These are phyloP conservation scores for Pseudorhombus dupliciocellatus DNA, from an alignment of 2,113 vertebrate genomes.

Conservation along the genomic window DNA sequence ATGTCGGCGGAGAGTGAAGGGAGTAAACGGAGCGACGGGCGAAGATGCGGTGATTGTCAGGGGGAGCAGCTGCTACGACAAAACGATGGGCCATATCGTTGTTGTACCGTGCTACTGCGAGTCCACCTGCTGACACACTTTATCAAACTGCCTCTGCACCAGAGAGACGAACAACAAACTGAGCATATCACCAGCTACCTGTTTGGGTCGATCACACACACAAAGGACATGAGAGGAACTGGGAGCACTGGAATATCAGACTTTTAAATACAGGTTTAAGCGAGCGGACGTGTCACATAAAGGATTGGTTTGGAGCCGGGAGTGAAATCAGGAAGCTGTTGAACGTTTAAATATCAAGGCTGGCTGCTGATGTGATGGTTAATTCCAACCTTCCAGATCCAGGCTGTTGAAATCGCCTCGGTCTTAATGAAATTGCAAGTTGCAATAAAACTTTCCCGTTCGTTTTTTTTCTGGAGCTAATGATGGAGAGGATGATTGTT, in stretches of 20 bases:
- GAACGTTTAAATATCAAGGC: not conserved
- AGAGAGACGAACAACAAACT: conserved; percentile 23
- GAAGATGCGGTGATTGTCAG: conserved; percentile 38
- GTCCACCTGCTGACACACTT: conserved; percentile 66
- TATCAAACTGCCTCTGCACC: conserved; percentile 36
- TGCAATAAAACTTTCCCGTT: too few species aligned
- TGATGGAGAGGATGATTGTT: not conserved
- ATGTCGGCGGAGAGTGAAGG: conserved; percentile 1
- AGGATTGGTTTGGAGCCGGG: too few species aligned
- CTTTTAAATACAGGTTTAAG: too few species aligned
- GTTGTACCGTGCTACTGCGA: conserved; percentile 49
- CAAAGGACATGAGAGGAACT: too few species aligned
- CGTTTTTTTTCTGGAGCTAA: not conserved
- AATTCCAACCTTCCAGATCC: not conserved
- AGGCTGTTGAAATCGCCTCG: not conserved
- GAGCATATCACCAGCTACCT: not conserved
- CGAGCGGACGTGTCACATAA: too few species aligned
- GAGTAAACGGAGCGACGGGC: conserved; percentile 44
- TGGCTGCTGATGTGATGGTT: not conserved
- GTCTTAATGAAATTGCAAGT: not conserved
- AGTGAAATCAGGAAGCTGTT: too few species aligned
- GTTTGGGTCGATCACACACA: conserved; percentile 10
- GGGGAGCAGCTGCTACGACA: conserved; percentile 55
- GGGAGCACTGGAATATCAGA: too few species aligned
- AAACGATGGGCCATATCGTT: conserved; percentile 64